These are phyloP conservation scores for Aporophyla nigra DNA, from an alignment of 2,888 invertebrate species.

Conservation along the genomic window DNA sequence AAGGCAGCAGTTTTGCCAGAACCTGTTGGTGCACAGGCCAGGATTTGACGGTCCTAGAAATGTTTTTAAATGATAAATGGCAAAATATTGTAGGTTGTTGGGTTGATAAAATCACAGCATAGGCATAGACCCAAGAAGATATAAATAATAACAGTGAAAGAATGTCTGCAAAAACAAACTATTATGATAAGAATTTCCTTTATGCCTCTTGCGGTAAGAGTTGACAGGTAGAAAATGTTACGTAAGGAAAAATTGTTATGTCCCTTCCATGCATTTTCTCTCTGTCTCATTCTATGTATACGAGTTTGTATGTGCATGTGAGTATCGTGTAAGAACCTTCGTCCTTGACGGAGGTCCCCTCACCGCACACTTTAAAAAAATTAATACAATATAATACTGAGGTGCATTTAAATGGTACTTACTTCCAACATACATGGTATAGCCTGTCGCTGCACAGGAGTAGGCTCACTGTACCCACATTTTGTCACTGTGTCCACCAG, in stretches of 20 bases:
- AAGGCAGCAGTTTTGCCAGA: slow-evolving; percentile 99
- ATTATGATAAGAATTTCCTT: no score
- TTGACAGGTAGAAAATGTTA: no score
- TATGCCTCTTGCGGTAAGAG: no score
- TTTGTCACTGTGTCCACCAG: slow-evolving; percentile 93
- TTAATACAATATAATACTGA: background rate
- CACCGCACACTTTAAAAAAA: no score
- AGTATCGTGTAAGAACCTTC: no score
- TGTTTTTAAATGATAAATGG: background rate
- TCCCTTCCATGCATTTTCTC: no score
- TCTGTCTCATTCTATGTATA: no score
- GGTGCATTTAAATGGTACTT: slow-evolving; percentile 54
- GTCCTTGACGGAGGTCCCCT: no score
- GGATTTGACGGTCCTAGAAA: slow-evolving; percentile 93
- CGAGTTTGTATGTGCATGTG: no score
- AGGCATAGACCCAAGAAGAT: background rate
- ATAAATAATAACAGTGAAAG: background rate
- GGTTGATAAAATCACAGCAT: background rate
- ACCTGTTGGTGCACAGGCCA: slow-evolving; percentile 99
- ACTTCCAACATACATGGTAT: slow-evolving; percentile 96
- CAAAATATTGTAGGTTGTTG: background rate
- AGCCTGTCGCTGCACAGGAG: slow-evolving; percentile 98
- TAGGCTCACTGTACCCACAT: slow-evolving; percentile 94
- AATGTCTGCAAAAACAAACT: background rate
- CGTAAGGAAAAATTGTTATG: no score